Conservation (phyloP, 2,888 invertebrate species). For the Sipha maydis region DNA sequence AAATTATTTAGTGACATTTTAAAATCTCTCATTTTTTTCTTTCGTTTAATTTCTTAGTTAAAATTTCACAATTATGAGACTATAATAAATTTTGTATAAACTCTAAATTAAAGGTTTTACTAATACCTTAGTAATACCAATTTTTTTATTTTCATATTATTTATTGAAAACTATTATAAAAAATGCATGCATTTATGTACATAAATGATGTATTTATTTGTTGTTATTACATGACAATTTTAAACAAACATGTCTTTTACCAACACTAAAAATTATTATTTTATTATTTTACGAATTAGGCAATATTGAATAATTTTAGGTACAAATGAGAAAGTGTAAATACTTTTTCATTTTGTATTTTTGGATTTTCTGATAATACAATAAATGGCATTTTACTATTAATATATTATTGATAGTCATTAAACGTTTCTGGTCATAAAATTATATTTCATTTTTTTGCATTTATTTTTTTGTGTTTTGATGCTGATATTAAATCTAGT, state of each 20-base stretch:
- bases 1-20: background rate
- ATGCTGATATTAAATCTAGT: constrained; percentile 45
- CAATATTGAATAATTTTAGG: background rate
- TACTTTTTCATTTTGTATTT: background rate
- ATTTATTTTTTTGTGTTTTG: constrained; percentile 39
- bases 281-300: background rate
- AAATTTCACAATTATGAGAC: background rate
- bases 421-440: constrained; percentile 51
- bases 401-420: background rate
- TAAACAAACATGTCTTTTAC: background rate
- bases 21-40: background rate
- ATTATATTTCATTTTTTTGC: constrained; percentile 29
- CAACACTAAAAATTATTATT: background rate
- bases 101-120: background rate
- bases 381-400: constrained; percentile 9
- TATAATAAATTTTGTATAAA: background rate
- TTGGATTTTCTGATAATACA: constrained; percentile 2
- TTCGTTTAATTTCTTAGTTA: background rate
- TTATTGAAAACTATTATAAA: constrained; percentile 8
- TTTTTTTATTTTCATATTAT: background rate
- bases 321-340: background rate
- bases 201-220: too few relatives aligned
- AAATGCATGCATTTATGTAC: background rate
- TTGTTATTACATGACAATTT: constrained; percentile 4
- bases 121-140: background rate